phyloP scores from a whole-genome alignment of 1,140 invertebrate genomes.

The Coelopa frigida region DNA sequence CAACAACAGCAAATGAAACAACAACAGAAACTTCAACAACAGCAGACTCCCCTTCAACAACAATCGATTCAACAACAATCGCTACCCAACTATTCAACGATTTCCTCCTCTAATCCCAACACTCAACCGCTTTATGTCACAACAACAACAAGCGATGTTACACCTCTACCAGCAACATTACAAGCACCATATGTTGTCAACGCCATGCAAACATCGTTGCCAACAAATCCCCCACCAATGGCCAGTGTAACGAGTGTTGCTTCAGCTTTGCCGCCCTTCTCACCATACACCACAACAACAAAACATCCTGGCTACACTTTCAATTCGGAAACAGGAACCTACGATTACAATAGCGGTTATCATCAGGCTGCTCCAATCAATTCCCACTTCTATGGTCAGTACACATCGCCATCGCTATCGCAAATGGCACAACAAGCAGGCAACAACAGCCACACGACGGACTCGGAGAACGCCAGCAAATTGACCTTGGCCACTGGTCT shows the following conservation, averaged over 20 bases:
- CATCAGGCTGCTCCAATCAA: slow-evolving; percentile 20
- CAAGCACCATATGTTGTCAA: not conserved
- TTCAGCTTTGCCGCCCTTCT: slow-evolving; percentile 21
- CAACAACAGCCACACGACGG: slow-evolving; percentile 20
- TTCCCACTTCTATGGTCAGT: slow-evolving; percentile 25
- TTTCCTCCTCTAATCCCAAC: not conserved
- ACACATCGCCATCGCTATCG: slow-evolving; percentile 21
- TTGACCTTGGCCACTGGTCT: slow-evolving; percentile 34
- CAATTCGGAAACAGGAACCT: slow-evolving; percentile 36
- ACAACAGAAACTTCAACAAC: slow-evolving; percentile 4
- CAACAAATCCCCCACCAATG: not conserved
- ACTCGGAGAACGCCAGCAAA: slow-evolving; percentile 31
- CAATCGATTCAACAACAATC: slow-evolving; percentile 13
- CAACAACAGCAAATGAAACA: slow-evolving; percentile 4
- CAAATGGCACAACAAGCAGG: slow-evolving; percentile 23
- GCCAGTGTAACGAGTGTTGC: too few relatives aligned
- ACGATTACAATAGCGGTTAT: slow-evolving; percentile 40
- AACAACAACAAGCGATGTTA: slow-evolving; percentile 9
- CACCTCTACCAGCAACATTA: too few relatives aligned
- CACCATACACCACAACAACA: slow-evolving; percentile 12
- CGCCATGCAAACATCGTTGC: too few relatives aligned
- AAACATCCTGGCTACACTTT: slow-evolving; percentile 41
- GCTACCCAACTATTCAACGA: slow-evolving; percentile 5
- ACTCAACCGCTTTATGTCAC: not conserved
- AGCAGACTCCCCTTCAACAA: slow-evolving; percentile 5